These are phyloP conservation scores for Limanda limanda DNA, from an alignment of 2,113 vertebrate genomes.

Conservation along the genomic window DNA sequence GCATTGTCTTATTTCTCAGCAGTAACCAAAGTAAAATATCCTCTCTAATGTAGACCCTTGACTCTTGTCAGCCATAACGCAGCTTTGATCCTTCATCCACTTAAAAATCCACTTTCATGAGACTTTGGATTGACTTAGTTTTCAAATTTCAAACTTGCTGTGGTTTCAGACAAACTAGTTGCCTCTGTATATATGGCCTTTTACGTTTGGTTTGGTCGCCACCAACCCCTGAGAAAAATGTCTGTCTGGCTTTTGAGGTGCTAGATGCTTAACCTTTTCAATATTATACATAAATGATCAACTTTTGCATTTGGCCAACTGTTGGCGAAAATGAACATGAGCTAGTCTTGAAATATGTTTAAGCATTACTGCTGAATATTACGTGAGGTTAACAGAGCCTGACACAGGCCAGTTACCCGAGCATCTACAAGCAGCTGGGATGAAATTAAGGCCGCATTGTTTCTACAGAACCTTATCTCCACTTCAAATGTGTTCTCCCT, in stretches of 20 bases:
- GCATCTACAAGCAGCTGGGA: too few relatives aligned
- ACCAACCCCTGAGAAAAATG: not conserved
- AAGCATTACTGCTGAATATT: not conserved
- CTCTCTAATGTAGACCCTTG: not conserved
- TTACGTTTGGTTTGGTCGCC: not conserved
- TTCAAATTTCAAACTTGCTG: not conserved
- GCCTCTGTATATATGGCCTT: not conserved
- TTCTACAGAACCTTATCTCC: not conserved
- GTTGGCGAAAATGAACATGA: not conserved
- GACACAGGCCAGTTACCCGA: not conserved
- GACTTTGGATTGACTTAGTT: not conserved
- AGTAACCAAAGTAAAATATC: not conserved
- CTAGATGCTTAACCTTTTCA: not conserved
- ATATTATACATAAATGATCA: conserved; percentile 9
- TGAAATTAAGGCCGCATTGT: not conserved
- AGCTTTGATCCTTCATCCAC: not conserved
- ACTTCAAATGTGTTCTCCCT: not conserved
- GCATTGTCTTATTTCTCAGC: not conserved
- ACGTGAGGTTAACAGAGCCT: not conserved
- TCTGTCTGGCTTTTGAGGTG: not conserved
- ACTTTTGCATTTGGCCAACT: not conserved
- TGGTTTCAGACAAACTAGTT: not conserved
- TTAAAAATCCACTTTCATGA: not conserved
- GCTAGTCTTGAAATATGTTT: not conserved
- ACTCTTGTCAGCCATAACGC: conserved; percentile 1